Conservation (phyloP, 1,140 invertebrate genomes). For the Probaryconus sp. region DNA sequence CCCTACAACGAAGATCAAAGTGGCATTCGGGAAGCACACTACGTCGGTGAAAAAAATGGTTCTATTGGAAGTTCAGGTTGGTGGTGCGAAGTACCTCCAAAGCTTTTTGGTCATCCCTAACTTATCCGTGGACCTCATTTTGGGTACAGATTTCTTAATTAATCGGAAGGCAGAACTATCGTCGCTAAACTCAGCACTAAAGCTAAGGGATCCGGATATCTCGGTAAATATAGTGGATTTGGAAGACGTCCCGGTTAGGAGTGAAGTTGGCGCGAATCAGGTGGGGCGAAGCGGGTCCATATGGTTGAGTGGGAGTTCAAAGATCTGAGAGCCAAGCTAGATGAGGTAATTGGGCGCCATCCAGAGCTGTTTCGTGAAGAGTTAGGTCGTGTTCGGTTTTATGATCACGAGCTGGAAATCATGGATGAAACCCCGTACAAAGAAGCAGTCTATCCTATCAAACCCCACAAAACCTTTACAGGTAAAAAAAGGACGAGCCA, state of each 20-base stretch:
- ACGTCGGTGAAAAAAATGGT: background rate
- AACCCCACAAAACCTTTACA: background rate
- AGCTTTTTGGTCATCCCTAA: background rate
- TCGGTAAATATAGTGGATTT: too few relatives aligned
- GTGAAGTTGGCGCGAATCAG: too few relatives aligned
- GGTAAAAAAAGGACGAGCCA: too few relatives aligned
- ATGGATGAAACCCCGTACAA: conserved; percentile 4
- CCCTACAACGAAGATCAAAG: background rate
- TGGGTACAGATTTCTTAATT: background rate
- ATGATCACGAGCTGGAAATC: conserved; percentile 2
- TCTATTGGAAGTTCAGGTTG: background rate
- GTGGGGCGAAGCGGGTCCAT: too few relatives aligned
- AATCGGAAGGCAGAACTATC: too few relatives aligned
- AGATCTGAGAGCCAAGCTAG: background rate
- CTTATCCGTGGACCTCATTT: background rate
- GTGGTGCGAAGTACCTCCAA: background rate
- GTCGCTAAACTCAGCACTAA: too few relatives aligned
- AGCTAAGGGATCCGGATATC: too few relatives aligned
- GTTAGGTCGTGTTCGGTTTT: background rate
- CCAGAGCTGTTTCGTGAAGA: background rate
- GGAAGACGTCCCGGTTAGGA: too few relatives aligned
- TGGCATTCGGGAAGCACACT: background rate
- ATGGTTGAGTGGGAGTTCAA: too few relatives aligned
- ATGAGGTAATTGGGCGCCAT: background rate
- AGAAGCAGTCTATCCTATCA: background rate